Evolutionary conservation across 1,140 invertebrate genomes (phyloP), one percentile per base, ranked within the genome.

Genomic region (Limonius californicus): DNA sequence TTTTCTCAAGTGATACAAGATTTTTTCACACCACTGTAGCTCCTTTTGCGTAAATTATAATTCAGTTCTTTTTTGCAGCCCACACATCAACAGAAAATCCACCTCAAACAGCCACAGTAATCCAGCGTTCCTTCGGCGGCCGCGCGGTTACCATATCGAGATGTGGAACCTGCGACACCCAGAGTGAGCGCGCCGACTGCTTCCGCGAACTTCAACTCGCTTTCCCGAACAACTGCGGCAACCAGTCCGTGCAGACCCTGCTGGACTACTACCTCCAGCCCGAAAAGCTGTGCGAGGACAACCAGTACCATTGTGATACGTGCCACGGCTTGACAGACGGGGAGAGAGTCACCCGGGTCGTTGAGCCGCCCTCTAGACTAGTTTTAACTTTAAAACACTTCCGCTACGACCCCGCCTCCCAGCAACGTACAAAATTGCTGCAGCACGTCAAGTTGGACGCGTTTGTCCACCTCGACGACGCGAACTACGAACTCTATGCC

Each of bases 341-440:
- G 0, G 86, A 89, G 68, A 82, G 90, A 15, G 83, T 83, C 1
- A 88, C 91, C 0, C 81, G 84, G 21, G 84, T 94, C 12, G 81
- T 88, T 0, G 82, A 87, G 30, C 80, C 87, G 0, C 91, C 92
- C 0, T 82, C 84, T 8, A 87, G 90, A 75, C 80, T 95, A 1
- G 88, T 93, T 57, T 74, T 94, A 0, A 91, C 90, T 0, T 74
- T 94, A 11, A 89, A 93, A 68, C 85, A 91, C 63, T 94, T 94
- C 70, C 86, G 87, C 70, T 94, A 88, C 76, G 87, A 87, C 67
- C 82, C 85, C 9, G 86, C 86, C 57, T 82, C 83, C 42, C 84
- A 89, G 66, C 77, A 85, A 39, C 81, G 89, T 65, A 87, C 88
- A 14, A 94, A 94, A 75, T 72, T 90, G 2, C 81, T 88, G 63